Percentiles rank a stretch among this genome's conserved stretches.
These are phyloP conservation scores for Habroteleia sp. DNA, from an alignment of 2,888 invertebrate species.

Conservation along the genomic window DNA sequence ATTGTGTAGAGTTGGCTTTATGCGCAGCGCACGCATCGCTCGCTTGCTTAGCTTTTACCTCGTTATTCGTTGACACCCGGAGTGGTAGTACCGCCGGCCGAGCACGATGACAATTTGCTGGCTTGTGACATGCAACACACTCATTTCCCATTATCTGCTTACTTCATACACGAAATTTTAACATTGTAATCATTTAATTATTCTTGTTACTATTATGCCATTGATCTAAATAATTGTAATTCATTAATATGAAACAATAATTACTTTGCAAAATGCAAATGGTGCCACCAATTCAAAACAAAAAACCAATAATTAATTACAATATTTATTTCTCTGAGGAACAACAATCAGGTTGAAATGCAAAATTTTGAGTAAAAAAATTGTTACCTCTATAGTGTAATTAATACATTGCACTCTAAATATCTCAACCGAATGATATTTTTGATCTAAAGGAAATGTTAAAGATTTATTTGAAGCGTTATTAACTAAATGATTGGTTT, in stretches of 20 bases:
- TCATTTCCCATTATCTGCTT: conserved; percentile 37
- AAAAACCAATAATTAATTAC: too few relatives aligned
- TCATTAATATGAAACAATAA: too few relatives aligned
- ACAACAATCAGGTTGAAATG: too few relatives aligned
- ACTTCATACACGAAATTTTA: conserved; percentile 26
- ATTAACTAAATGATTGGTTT: not conserved
- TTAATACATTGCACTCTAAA: too few relatives aligned
- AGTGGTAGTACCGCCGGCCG: conserved; percentile 39
- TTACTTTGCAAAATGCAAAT: too few relatives aligned
- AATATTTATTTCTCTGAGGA: too few relatives aligned
- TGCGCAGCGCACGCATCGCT: conserved; percentile 49
- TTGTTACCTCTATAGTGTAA: too few relatives aligned
- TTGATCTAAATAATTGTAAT: conserved; percentile 9
- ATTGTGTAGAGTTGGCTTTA: conserved; percentile 48
- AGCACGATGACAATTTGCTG: conserved; percentile 59
- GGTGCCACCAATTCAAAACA: too few relatives aligned
- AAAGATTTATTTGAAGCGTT: too few relatives aligned
- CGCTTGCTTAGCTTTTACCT: conserved; percentile 51
- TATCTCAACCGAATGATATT: too few relatives aligned
- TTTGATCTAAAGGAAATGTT: too few relatives aligned
- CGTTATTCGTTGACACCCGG: conserved; percentile 58
- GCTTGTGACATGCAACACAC: conserved; percentile 51
- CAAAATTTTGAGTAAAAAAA: too few relatives aligned
- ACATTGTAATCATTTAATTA: conserved; percentile 35
- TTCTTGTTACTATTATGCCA: conserved; percentile 21